Conservation (phyloP, 2,888 invertebrate genomes). For the Bellardia bayeri region DNA sequence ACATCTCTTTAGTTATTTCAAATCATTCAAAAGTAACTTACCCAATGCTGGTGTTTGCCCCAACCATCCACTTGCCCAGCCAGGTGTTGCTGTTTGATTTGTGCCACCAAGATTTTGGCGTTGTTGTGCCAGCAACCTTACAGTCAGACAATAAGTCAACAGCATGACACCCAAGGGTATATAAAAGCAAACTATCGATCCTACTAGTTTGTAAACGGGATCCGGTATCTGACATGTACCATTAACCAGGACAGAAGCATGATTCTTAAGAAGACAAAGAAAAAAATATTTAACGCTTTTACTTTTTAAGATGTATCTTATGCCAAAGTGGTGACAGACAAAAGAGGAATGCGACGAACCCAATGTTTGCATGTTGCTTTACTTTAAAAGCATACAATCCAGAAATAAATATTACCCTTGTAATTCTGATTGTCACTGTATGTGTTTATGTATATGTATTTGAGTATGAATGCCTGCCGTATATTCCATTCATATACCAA, state of each 20-base stretch:
- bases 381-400: too few species aligned
- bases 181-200: constrained; percentile 97
- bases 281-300: background rate
- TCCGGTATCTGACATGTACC: constrained; percentile 95
- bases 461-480: too few species aligned
- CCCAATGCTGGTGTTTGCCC: constrained; percentile 86
- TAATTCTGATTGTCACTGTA: too few species aligned
- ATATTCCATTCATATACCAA: too few species aligned
- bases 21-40: constrained; percentile 78
- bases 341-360: too few species aligned
- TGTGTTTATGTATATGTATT: too few species aligned
- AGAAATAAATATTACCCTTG: too few species aligned
- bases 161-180: constrained; percentile 98
- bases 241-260: constrained; percentile 92
- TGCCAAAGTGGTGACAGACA: too few species aligned
- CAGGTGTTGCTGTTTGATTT: constrained; percentile 83
- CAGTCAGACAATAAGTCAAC: constrained; percentile 96
- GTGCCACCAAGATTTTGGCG: constrained; percentile 88
- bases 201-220: constrained; percentile 94
- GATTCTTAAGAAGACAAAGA: constrained; percentile 86
- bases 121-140: constrained; percentile 93
- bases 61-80: constrained; percentile 91
- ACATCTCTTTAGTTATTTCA: background rate
- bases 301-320: too few species aligned
- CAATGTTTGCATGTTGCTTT: too few species aligned